These are phyloP conservation scores for Triplophysa tibetana DNA, from an alignment of 2,113 vertebrate species.

Conservation along the genomic window DNA sequence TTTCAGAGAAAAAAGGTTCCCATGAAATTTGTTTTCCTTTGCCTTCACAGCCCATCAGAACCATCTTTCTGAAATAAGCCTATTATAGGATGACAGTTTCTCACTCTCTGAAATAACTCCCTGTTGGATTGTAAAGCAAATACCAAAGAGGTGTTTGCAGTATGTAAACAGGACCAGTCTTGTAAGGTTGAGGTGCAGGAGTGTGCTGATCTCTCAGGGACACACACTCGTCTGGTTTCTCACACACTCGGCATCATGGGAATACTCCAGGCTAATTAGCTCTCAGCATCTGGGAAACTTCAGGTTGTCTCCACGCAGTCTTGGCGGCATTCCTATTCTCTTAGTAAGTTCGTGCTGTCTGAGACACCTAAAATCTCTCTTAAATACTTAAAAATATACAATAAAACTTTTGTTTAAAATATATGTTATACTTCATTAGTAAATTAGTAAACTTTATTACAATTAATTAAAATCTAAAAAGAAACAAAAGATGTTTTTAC, in stretches of 20 bases:
- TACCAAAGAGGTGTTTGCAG: constrained; percentile 60
- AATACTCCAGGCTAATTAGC: constrained; percentile 83
- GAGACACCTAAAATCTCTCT: constrained; percentile 54
- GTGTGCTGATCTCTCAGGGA: constrained; percentile 60
- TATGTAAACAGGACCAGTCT: constrained; percentile 63
- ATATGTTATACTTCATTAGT: too few relatives aligned
- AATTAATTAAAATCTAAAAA: background rate
- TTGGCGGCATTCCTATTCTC: constrained; percentile 82
- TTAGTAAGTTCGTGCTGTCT: constrained; percentile 76
- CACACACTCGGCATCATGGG: constrained; percentile 76
- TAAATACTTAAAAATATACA: constrained; percentile 5
- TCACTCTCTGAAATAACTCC: constrained; percentile 55
- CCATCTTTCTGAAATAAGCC: constrained; percentile 34
- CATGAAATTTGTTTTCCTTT: constrained; percentile 2
- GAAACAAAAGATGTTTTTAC: background rate
- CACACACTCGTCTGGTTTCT: constrained; percentile 71
- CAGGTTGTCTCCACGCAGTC: constrained; percentile 74
- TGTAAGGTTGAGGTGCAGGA: constrained; percentile 66
- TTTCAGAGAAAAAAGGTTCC: constrained; percentile 4
- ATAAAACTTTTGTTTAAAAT: background rate
- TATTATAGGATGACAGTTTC: constrained; percentile 41
- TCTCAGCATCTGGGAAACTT: constrained; percentile 91
- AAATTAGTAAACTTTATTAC: too few relatives aligned
- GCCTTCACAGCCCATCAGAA: constrained; percentile 18
- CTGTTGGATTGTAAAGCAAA: constrained; percentile 63